Base-by-base conservation (phyloP, 2,113 vertebrate genomes). In the Gymnocephalus cernua region DNA sequence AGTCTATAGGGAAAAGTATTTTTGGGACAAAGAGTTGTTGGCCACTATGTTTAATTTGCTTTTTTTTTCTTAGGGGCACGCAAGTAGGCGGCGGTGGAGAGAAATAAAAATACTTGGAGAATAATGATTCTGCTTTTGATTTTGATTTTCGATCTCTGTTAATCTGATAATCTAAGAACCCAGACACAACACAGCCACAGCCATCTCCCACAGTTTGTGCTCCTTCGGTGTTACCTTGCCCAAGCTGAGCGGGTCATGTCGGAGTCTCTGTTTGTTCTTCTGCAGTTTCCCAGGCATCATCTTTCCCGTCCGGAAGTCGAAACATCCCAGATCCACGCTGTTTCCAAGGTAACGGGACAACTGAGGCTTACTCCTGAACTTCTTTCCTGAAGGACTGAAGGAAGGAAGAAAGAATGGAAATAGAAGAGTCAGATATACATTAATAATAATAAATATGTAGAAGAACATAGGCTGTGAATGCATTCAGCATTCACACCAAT, bases 341-440 rank as follows among this genome's bases (percentile, higher is more conserved):
- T 93, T 92, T 16, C 93, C 93, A 2, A 94, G 90, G 82, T 92
- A 92, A 87, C 93, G 91, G 72, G 91, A 72, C 80, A 94, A 21
- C 79, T 94, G 93, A 64, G 93, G 93, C 50, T 92, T 93, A 71
- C 92, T 93, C 48, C 93, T 41, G 86, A 94, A 94, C 88, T 94
- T 94, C 83, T 94, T 94, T 27, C 93, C 93, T 74, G 86, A 58
- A 1, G 92, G 92, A 83, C 91, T 93, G 79, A 74, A 50, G 35
- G 27, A 70, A 47, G 25, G 38, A 21, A 48, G 13, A 14, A 18
- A 25, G 25, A 18, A 27, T 1, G 48, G 16, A 29, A 19, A 29
- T 15, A 11, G 15, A 41, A 53, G 9, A 53, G 64, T 71, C 18
- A n/a, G 2, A 61, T 6, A 18, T n/a, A n/a, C n/a, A n/a, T n/a